Evolutionary conservation across 1,140 invertebrate genomes (phyloP), one percentile per base, ranked within the genome.

Genomic region (Dysdera silvatica): DNA sequence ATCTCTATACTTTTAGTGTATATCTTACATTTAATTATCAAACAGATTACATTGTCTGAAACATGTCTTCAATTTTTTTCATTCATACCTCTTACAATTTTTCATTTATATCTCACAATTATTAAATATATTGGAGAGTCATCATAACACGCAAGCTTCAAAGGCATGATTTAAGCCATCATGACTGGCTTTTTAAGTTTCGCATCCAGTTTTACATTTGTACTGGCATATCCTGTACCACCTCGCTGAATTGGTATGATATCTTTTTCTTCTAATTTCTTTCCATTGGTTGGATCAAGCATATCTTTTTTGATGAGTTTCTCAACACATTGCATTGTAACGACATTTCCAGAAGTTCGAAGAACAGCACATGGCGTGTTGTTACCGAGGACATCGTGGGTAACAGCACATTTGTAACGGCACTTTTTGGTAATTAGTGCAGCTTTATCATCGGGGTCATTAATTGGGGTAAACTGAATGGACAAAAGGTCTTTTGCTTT

Each of bases 281-380:
- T 83, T 61, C 85, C 85, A 61, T 89, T 95, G 0, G 96, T 81
- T 0, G 96, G 96, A 81, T 99, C 94, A 4, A 92, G 80, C 95
- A 92, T 95, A 74, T 99, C 95, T 73, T 95, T 95, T 71, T 90
- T 92, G 47, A 99, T 93, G 4, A 99, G 80, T 73, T 96, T 96
- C 70, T 98, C 93, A 7, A 96, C 84, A 80, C 94, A 98, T 74
- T 97, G 93, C 82, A 93, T 82, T 12, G 95, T 98, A 0, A 99
- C 86, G 20, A 99, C 90, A 80, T 92, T 85, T n/a, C 96, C 94
- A 0, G 89, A 92, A 61, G 91, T 85, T 78, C 82, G 86, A 24
- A 99, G 82, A 48, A 98, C 87, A 61, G 89, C 94, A 78, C 88
- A 94, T 7, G 92, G 91, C 4, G 94, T 85, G 20, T 91, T 90